Conservation (phyloP, 1,140 invertebrate genomes). For the Drosophila lacteicornis region DNA sequence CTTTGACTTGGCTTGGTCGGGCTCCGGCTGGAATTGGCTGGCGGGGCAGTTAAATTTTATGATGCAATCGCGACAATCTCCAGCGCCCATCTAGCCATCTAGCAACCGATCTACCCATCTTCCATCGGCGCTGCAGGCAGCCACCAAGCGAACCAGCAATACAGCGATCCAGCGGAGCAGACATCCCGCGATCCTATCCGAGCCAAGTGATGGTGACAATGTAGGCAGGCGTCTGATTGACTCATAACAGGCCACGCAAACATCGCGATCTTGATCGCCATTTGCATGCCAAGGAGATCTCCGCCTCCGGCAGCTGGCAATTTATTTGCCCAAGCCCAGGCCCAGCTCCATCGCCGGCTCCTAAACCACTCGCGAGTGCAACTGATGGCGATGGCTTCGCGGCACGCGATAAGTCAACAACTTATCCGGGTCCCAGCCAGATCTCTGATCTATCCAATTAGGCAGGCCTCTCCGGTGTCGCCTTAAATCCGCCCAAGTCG, state of each 20-base stretch:
- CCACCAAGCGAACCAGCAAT: not conserved
- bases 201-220: constrained; percentile 75
- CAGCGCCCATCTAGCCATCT: constrained; percentile 55
- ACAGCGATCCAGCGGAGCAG: constrained; percentile 8
- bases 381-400: constrained; percentile 67
- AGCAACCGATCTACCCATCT: constrained; percentile 33
- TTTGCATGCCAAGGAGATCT: constrained; percentile 58
- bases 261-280: constrained; percentile 73
- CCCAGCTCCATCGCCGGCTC: constrained; percentile 7
- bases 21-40: constrained; percentile 41
- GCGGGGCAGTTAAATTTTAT: constrained; percentile 74
- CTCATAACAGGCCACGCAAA: constrained; percentile 78
- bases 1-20: constrained; percentile 39
- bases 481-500: constrained; percentile 39
- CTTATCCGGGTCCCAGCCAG: constrained; percentile 23
- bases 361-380: constrained; percentile 52
- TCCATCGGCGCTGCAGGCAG: constrained; percentile 66
- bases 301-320: constrained; percentile 52
- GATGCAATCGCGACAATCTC: constrained; percentile 78
- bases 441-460: constrained; percentile 58
- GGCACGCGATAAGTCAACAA: constrained; percentile 72
- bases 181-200: constrained; percentile 28
- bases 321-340: constrained; percentile 70
- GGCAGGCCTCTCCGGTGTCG: constrained; percentile 36
- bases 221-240: constrained; percentile 77